Percentiles rank a stretch among this genome's conserved stretches.
Evolutionary conservation across 2,113 vertebrate genomes (phyloP).

Genomic region (Gorsachius goisagi): DNA sequence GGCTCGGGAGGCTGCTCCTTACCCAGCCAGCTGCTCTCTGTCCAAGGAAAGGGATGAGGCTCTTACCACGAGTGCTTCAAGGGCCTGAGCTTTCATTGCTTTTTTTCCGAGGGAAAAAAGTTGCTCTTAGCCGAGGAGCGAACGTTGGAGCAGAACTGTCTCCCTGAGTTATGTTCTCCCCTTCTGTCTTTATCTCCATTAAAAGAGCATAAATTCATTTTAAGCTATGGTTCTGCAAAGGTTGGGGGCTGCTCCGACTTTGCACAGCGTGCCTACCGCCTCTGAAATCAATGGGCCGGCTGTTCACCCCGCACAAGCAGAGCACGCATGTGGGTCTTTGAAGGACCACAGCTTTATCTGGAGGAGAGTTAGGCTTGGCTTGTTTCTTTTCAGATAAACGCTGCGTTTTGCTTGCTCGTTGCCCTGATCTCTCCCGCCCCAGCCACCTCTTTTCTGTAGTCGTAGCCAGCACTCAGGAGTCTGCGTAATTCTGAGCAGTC

Average conservation of each 20-base stretch:
- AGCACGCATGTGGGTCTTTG: not conserved
- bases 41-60: conserved; percentile 31
- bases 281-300: not conserved
- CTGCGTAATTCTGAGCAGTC: not conserved
- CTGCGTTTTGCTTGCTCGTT: accelerated
- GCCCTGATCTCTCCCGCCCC: not conserved
- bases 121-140: not conserved
- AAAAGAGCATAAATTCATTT: conserved; percentile 40
- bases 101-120: not conserved
- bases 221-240: not conserved
- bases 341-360: not conserved
- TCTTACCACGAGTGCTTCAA: conserved; percentile 15
- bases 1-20: not conserved
- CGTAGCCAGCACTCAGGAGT: not conserved
- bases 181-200: conserved; percentile 31
- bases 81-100: not conserved
- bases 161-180: conserved; percentile 42
- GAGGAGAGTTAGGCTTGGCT: not conserved
- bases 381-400: not conserved
- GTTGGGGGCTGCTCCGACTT: not conserved
- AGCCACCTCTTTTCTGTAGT: not conserved
- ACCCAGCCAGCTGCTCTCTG: conserved; percentile 26
- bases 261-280: accelerated
- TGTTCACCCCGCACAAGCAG: not conserved
- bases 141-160: not conserved